phyloP scores from a whole-genome alignment of 2,113 vertebrate genomes.

The Hydropotes inermis region DNA sequence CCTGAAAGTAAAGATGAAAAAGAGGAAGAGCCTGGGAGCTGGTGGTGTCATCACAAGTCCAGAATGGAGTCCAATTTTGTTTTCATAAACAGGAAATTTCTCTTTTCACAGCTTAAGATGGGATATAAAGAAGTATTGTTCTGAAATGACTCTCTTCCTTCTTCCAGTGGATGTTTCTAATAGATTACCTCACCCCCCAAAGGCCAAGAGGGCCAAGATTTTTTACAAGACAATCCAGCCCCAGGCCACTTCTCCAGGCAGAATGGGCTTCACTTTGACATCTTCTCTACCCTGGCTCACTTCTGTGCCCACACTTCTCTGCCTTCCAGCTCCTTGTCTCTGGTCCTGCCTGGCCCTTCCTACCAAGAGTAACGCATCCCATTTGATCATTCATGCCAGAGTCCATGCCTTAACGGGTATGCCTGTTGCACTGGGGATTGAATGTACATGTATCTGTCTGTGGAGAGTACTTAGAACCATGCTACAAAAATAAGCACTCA shows the following conservation, averaged over 20 bases:
- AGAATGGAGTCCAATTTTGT: not conserved
- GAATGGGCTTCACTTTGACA: not conserved
- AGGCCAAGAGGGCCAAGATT: not conserved
- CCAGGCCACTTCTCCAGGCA: not conserved
- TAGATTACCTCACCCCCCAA: not conserved
- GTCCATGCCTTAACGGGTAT: not conserved
- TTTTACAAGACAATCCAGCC: not conserved
- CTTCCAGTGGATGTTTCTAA: not conserved
- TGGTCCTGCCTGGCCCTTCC: not conserved
- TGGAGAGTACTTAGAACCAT: not conserved
- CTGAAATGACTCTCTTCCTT: not conserved
- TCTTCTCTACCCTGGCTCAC: not conserved
- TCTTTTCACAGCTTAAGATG: constrained; percentile 36
- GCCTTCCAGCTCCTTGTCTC: not conserved
- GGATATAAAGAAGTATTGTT: constrained; percentile 4
- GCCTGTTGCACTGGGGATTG: not conserved
- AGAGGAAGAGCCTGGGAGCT: not conserved
- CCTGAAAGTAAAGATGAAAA: not conserved
- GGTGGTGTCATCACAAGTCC: not conserved
- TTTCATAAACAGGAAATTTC: constrained; percentile 55
- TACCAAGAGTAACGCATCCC: not conserved
- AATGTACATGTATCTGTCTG: not conserved
- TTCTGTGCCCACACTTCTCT: not conserved
- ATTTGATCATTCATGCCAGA: not conserved
- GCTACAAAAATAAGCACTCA: not conserved